These are phyloP conservation scores for Oasisia sp. DNA, from an alignment of 2,888 invertebrate genomes.

Conservation along the genomic window DNA sequence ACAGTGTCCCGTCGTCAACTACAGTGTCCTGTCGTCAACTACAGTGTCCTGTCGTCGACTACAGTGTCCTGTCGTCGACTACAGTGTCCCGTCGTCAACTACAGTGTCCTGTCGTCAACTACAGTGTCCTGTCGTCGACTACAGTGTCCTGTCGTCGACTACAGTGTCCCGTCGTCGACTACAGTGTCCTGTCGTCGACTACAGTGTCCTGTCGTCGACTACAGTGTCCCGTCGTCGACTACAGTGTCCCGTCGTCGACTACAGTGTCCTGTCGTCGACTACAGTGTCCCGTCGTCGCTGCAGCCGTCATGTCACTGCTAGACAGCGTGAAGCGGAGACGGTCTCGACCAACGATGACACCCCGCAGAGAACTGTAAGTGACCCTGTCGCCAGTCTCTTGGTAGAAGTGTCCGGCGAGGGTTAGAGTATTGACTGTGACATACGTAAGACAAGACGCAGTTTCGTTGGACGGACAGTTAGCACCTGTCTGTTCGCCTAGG, in stretches of 20 bases:
- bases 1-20: neutral
- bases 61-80: neutral
- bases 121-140: too few species aligned
- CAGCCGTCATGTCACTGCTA: neutral
- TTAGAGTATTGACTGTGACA: neutral
- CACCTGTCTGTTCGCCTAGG: neutral
- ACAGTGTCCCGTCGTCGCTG: neutral
- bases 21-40: neutral
- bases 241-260: too few species aligned
- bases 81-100: neutral
- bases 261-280: neutral
- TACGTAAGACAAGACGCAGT: neutral
- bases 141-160: neutral
- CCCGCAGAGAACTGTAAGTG: neutral
- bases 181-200: neutral
- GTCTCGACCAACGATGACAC: neutral
- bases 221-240: too few species aligned
- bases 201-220: neutral
- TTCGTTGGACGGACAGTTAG: neutral
- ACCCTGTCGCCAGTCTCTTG: neutral
- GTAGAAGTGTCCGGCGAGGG: neutral
- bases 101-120: too few species aligned
- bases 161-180: neutral
- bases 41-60: neutral
- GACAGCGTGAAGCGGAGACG: neutral